Evolutionary conservation across 2,888 invertebrate species (phyloP).

Genomic region (Embidobia sp.): DNA sequence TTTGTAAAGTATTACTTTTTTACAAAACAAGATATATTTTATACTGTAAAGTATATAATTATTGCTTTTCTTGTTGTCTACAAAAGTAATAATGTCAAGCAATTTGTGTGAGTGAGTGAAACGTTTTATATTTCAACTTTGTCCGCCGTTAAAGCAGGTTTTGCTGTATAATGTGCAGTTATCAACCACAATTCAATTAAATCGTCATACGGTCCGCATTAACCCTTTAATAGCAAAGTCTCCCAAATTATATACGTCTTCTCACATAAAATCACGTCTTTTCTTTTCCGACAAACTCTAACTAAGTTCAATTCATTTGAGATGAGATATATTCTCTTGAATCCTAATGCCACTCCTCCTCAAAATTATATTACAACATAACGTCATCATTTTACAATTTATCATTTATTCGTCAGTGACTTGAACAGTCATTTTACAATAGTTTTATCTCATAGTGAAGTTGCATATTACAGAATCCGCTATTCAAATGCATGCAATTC

Average conservation of each 20-base stretch:
- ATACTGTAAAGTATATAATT: too few relatives aligned
- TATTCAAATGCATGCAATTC: conserved; percentile 36
- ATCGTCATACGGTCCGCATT: conserved; percentile 14
- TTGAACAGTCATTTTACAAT: neutral
- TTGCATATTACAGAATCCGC: conserved; percentile 17
- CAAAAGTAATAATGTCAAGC: neutral
- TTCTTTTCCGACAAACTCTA: conserved; percentile 5
- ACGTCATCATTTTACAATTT: neutral
- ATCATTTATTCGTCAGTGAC: neutral
- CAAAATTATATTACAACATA: neutral
- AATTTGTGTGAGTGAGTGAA: neutral
- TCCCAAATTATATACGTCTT: neutral
- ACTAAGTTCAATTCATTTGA: conserved; percentile 7
- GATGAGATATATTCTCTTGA: neutral
- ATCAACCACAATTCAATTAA: conserved; percentile 35
- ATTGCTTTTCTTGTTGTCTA: neutral
- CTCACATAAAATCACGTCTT: conserved; percentile 14
- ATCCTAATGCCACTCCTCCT: neutral
- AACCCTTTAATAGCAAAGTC: conserved; percentile 18
- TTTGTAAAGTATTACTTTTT: too few relatives aligned
- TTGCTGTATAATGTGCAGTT: conserved; percentile 6
- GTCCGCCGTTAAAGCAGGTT: conserved; percentile 9
- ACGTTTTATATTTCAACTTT: neutral
- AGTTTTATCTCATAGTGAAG: conserved; percentile 7
- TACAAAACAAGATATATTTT: too few relatives aligned